Conservation (phyloP, 2,888 invertebrate genomes). For the Protophormia terraenovae region DNA sequence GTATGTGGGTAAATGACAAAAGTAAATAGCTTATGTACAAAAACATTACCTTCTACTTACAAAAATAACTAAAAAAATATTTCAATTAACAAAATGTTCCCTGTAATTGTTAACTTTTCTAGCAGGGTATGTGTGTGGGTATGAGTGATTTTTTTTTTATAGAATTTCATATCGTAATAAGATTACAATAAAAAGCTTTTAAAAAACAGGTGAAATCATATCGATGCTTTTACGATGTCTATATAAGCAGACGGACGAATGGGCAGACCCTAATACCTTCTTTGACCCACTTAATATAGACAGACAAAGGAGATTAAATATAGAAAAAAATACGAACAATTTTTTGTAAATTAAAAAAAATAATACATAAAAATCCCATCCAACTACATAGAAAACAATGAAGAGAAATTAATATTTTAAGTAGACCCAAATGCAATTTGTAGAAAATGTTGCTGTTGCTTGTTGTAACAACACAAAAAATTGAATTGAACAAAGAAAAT, state of each 20-base stretch:
- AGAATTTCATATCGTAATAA: constrained; percentile 34
- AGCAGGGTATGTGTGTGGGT: background rate
- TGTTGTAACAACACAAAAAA: constrained; percentile 16
- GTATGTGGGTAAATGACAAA: too few species aligned
- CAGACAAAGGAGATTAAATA: constrained; percentile 35
- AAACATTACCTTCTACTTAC: background rate
- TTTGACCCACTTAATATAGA: constrained; percentile 46
- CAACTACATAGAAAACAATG: constrained; percentile 23
- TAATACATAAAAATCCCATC: background rate
- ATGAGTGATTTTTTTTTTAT: background rate
- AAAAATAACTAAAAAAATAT: background rate
- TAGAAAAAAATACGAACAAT: background rate
- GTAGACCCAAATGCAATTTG: constrained; percentile 48
- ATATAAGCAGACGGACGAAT: background rate
- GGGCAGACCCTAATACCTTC: constrained; percentile 35
- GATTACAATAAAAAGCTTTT: constrained; percentile 52
- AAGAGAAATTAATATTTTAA: constrained; percentile 60
- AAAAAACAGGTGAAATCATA: constrained; percentile 43
- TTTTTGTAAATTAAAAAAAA: constrained; percentile 21
- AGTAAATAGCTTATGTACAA: background rate
- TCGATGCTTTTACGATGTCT: constrained; percentile 23
- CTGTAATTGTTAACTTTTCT: background rate
- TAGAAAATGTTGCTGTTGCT: constrained; percentile 9
- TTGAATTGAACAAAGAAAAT: constrained; percentile 27
- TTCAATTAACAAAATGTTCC: constrained; percentile 18